A percentile compares a stretch with the other conserved stretches of the same genome.
phyloP scores from a whole-genome alignment of 2,113 vertebrate genomes.

The Malurus alboscapulatus region DNA sequence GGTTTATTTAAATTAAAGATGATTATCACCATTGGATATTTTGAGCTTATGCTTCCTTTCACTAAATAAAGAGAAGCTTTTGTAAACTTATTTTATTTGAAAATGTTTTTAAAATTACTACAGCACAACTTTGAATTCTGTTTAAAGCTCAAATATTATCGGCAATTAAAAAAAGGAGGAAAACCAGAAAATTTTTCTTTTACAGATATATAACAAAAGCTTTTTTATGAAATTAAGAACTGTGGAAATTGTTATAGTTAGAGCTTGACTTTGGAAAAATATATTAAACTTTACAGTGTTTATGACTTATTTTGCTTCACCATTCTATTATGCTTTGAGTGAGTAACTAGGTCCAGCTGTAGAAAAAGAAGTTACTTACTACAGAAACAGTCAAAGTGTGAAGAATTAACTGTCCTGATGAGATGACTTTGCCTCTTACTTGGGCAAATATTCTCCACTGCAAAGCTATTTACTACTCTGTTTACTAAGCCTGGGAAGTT shows the following conservation, averaged over 20 bases:
- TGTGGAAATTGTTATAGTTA: background rate
- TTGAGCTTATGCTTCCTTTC: background rate
- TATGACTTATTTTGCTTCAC: background rate
- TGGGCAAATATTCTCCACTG: background rate
- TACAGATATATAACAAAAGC: background rate
- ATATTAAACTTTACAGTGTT: background rate
- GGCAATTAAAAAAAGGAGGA: background rate
- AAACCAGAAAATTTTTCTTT: background rate
- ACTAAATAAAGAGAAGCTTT: background rate
- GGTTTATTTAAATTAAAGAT: constrained; percentile 2
- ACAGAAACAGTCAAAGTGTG: background rate
- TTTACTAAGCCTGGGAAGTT: background rate
- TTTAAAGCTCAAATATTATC: background rate
- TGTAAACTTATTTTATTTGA: background rate
- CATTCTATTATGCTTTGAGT: background rate
- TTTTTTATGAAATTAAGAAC: background rate
- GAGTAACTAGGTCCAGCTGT: background rate
- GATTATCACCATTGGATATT: background rate
- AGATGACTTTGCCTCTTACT: background rate
- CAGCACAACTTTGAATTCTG: background rate
- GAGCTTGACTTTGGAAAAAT: background rate
- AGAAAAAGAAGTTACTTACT: background rate
- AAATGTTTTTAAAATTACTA: background rate
- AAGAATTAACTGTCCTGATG: background rate
- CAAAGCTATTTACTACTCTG: background rate